Conservation (phyloP, 2,888 invertebrate genomes). For the Thecocarcelia acutangulata region DNA sequence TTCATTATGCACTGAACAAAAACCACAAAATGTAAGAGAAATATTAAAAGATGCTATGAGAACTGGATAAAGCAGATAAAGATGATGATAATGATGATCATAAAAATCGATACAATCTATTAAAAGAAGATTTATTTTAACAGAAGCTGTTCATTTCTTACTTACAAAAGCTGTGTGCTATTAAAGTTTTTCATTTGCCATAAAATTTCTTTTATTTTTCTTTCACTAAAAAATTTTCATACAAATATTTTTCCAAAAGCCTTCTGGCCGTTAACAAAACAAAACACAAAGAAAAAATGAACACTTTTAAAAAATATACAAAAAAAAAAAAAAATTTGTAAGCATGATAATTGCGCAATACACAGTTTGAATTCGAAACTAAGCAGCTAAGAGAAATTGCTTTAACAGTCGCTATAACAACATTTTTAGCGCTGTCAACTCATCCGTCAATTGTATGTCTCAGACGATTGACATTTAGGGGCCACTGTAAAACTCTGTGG, state of each 20-base stretch:
- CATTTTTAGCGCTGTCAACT: conserved; percentile 81
- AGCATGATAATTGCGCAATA: conserved; percentile 57
- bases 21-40: conserved; percentile 1
- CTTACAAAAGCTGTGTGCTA: conserved; percentile 26
- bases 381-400: conserved; percentile 4
- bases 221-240: conserved; percentile 10
- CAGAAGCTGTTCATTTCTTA: conserved; percentile 59
- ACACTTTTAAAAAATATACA: too few species aligned
- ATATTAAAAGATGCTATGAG: conserved; percentile 17
- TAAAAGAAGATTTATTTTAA: conserved; percentile 64
- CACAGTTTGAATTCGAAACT: conserved; percentile 6
- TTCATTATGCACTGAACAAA: conserved; percentile 46
- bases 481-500: conserved; percentile 72
- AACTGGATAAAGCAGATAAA: conserved; percentile 40
- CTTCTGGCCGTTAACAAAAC: conserved; percentile 33
- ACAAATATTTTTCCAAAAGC: conserved; percentile 7
- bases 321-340: conserved; percentile 15
- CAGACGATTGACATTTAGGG: conserved; percentile 77
- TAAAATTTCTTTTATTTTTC: conserved; percentile 35
- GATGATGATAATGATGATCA: conserved; percentile 53
- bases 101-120: conserved; percentile 64
- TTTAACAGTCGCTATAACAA: conserved; percentile 73
- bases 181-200: conserved; percentile 19
- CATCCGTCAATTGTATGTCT: conserved; percentile 81
- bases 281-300: not conserved